phyloP scores from a whole-genome alignment of 2,888 invertebrate genomes.

The Arenicola marina region DNA sequence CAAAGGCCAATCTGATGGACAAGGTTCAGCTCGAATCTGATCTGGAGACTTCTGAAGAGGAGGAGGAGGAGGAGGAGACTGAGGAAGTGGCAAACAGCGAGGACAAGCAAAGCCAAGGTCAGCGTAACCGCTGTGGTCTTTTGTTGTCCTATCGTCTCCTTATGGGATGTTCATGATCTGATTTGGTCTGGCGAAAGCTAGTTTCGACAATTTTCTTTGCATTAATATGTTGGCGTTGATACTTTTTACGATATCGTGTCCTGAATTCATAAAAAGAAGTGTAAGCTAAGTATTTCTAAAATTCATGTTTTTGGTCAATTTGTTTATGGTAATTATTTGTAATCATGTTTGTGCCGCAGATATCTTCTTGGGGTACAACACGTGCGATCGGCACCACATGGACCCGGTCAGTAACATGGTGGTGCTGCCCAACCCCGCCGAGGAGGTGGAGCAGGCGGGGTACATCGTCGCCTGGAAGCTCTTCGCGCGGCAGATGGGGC shows the following conservation, averaged over 20 bases:
- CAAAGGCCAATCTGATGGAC: constrained; percentile 16
- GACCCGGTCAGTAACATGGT: constrained; percentile 11
- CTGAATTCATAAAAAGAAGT: too few relatives aligned
- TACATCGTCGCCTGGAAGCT: constrained; percentile 27
- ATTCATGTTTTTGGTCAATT: not conserved
- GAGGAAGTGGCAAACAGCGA: constrained; percentile 16
- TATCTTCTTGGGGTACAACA: not conserved
- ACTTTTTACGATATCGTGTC: too few relatives aligned
- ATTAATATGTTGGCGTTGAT: too few relatives aligned
- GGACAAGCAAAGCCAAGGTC: too few relatives aligned
- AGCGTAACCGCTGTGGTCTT: too few relatives aligned
- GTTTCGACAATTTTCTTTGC: too few relatives aligned
- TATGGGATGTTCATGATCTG: too few relatives aligned
- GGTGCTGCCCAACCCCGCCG: constrained; percentile 27
- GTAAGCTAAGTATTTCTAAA: too few relatives aligned
- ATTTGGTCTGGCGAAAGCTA: too few relatives aligned
- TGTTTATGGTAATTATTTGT: not conserved
- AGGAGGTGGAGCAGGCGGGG: constrained; percentile 24
- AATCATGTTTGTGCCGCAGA: not conserved
- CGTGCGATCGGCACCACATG: constrained; percentile 3
- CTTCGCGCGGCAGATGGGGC: constrained; percentile 15
- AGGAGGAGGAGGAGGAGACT: constrained; percentile 30
- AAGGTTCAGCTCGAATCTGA: constrained; percentile 28
- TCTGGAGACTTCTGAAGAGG: constrained; percentile 14
- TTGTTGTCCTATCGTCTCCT: too few relatives aligned